Percentiles rank a stretch among this genome's conserved stretches.
Evolutionary conservation across 2,888 invertebrate genomes (phyloP).

Genomic region (Pandemis corylana): DNA sequence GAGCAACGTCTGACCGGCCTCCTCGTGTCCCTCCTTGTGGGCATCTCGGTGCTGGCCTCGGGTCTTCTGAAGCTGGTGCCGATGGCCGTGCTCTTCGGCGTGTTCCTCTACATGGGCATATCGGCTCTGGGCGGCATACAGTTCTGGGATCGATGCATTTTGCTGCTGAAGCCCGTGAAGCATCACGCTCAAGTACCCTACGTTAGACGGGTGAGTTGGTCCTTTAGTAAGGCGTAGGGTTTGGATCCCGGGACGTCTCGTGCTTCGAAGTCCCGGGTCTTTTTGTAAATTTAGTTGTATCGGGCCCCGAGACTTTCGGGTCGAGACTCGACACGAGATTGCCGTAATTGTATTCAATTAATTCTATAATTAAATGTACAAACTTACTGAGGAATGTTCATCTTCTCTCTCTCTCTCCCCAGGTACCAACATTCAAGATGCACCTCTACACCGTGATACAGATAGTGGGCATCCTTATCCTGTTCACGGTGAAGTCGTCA

Average conservation of each 20-base stretch:
- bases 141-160: constrained; percentile 94
- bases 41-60: constrained; percentile 93
- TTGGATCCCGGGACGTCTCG: too few species aligned
- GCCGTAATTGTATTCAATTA: too few species aligned
- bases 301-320: too few species aligned
- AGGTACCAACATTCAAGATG: constrained; percentile 96
- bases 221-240: too few species aligned
- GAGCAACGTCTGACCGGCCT: constrained; percentile 95
- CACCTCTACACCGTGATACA: constrained; percentile 96
- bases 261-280: too few species aligned
- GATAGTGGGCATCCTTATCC: constrained; percentile 89
- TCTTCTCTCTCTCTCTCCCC: constrained; percentile 44
- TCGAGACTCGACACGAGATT: too few species aligned
- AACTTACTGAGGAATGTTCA: background rate
- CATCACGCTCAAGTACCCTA: constrained; percentile 96
- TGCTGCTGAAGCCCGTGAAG: constrained; percentile 97
- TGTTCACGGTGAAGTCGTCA: constrained; percentile 96
- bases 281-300: too few species aligned
- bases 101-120: constrained; percentile 98
- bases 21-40: constrained; percentile 91
- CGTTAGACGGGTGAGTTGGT: constrained; percentile 90
- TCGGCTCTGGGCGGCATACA: constrained; percentile 97
- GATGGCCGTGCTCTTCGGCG: constrained; percentile 98
- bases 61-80: constrained; percentile 93
- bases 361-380: too few species aligned